Conservation (phyloP, 2,113 vertebrate genomes). For the Atlantisia rogersi region DNA sequence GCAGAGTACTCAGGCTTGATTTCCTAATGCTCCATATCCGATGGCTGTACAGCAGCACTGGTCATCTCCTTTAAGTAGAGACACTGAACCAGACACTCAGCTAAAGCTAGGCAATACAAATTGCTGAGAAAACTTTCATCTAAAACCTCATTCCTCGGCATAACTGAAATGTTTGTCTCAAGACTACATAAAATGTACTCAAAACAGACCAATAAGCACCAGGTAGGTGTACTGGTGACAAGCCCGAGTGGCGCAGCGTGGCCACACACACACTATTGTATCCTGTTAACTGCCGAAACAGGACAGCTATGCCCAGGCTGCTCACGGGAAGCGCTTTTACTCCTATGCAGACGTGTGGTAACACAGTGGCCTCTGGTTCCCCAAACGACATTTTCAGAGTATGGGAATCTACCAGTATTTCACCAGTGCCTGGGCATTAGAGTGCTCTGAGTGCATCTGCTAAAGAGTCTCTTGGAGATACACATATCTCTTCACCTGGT, state of each 20-base stretch:
- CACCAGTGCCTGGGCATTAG: not conserved
- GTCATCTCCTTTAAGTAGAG: not conserved
- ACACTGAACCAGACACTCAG: not conserved
- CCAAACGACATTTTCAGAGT: not conserved
- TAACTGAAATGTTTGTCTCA: not conserved
- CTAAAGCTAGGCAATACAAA: not conserved
- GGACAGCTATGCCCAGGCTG: not conserved
- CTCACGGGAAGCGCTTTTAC: not conserved
- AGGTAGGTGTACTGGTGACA: fast-evolving
- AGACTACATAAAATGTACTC: not conserved
- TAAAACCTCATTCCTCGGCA: not conserved
- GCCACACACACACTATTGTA: not conserved
- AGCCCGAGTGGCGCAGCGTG: not conserved
- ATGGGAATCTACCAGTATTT: not conserved
- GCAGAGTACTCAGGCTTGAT: too few species aligned
- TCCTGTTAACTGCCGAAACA: not conserved
- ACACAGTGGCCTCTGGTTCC: not conserved
- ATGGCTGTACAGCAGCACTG: not conserved
- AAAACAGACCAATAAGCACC: not conserved
- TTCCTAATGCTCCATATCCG: not conserved
- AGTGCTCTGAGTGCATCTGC: not conserved
- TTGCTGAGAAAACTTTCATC: not conserved
- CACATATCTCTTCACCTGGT: not conserved
- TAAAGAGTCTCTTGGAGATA: not conserved
- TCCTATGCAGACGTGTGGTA: not conserved